Percentiles rank a stretch among this genome's conserved stretches.
phyloP scores from a whole-genome alignment of 2,113 vertebrate species.

The Microtus ochrogaster region DNA sequence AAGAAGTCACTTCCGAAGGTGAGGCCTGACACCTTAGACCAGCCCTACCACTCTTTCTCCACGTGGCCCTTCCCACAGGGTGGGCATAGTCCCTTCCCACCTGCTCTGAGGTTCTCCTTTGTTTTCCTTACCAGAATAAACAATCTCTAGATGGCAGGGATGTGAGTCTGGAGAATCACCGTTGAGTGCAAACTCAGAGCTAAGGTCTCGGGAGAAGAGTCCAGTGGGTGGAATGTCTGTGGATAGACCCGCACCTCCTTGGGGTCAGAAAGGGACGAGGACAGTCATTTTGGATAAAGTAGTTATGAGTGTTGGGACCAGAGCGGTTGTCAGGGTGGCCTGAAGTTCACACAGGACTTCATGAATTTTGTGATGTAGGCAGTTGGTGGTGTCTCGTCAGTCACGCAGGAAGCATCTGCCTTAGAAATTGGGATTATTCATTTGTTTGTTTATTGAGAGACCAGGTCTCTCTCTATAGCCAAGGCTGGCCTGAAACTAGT shows the following conservation, averaged over 20 bases:
- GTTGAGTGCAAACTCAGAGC: not conserved
- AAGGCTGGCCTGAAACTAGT: not conserved
- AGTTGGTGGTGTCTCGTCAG: not conserved
- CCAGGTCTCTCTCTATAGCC: not conserved
- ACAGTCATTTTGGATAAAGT: not conserved
- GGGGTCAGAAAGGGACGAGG: not conserved
- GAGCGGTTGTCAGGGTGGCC: not conserved
- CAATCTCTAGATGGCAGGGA: not conserved
- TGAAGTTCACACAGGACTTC: not conserved
- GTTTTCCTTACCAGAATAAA: not conserved
- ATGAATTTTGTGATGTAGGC: too few species aligned
- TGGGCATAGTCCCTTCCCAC: not conserved
- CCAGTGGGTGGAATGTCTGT: fast-evolving
- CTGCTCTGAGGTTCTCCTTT: not conserved
- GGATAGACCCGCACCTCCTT: not conserved
- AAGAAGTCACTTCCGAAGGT: slow-evolving; percentile 86
- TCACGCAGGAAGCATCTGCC: not conserved
- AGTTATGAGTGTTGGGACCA: not conserved
- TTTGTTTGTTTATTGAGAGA: not conserved
- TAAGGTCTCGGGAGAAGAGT: not conserved
- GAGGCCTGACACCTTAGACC: slow-evolving; percentile 4
- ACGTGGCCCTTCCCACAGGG: not conserved
- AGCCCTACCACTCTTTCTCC: too few species aligned
- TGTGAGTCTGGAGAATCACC: not conserved
- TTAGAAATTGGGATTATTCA: not conserved